phyloP scores from a whole-genome alignment of 2,888 invertebrate genomes.

The Cantharis lateralis region DNA sequence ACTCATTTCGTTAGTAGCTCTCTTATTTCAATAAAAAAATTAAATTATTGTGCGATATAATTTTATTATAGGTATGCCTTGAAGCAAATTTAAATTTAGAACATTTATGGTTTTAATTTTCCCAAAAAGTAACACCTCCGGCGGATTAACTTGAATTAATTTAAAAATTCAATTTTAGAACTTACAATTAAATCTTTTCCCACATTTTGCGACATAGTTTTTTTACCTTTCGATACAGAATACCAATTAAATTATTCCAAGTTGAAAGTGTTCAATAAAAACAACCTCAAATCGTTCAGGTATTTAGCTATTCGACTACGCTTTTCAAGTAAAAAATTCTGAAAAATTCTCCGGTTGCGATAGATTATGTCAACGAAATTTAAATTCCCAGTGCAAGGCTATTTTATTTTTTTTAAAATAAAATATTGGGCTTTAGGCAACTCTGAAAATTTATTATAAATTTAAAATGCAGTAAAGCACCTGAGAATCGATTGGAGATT shows the following conservation, averaged over 20 bases:
- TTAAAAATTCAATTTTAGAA: neutral
- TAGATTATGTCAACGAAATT: neutral
- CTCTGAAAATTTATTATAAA: constrained; percentile 18
- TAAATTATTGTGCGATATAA: neutral
- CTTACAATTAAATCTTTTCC: too few relatives aligned
- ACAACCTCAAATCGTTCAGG: too few relatives aligned
- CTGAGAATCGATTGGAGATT: constrained; percentile 27
- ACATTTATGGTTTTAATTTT: neutral
- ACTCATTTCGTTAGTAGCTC: neutral
- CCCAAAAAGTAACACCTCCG: neutral
- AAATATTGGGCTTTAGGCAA: constrained; percentile 6
- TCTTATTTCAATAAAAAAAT: neutral
- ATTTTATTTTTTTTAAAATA: neutral
- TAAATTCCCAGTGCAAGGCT: neutral
- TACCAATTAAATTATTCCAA: too few relatives aligned
- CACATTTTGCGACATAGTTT: too few relatives aligned
- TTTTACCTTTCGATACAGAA: too few relatives aligned
- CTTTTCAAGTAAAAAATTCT: neutral
- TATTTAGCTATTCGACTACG: too few relatives aligned
- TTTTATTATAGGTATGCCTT: neutral
- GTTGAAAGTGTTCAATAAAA: too few relatives aligned
- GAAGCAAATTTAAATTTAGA: neutral
- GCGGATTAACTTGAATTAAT: neutral
- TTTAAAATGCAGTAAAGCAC: constrained; percentile 25
- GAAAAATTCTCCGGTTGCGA: neutral